phyloP scores from a whole-genome alignment of 2,113 vertebrate genomes.

The Hippopotamus amphibius region DNA sequence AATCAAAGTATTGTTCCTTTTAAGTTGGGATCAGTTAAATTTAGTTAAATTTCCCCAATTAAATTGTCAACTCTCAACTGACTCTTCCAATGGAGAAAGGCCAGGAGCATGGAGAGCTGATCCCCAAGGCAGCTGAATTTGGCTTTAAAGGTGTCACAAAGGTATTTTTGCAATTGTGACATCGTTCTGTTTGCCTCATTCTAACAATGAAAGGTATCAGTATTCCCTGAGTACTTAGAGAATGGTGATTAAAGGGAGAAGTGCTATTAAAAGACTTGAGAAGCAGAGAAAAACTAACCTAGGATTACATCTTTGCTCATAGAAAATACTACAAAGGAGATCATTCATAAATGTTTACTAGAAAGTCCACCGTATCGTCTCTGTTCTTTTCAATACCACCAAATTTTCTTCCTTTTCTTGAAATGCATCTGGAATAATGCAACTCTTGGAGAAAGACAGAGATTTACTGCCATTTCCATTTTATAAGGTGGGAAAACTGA shows the following conservation, averaged over 20 bases:
- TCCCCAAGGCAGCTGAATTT: neutral
- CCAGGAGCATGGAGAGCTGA: neutral
- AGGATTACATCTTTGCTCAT: neutral
- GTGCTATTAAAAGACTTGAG: neutral
- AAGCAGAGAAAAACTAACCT: neutral
- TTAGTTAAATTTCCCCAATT: neutral
- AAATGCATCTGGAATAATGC: neutral
- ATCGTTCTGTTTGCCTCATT: constrained; percentile 12
- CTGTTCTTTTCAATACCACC: neutral
- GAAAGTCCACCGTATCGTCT: neutral
- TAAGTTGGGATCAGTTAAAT: neutral
- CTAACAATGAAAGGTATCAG: neutral
- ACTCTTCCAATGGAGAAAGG: neutral
- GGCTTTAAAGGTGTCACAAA: neutral
- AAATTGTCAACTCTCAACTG: neutral
- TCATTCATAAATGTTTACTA: neutral
- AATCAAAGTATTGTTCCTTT: neutral
- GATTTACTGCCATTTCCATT: neutral
- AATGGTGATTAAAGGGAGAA: neutral
- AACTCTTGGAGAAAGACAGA: neutral
- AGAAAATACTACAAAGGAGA: neutral
- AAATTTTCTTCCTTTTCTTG: neutral
- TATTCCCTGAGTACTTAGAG: neutral
- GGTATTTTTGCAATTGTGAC: neutral
- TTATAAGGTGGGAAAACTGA: neutral